A percentile compares a stretch with the other conserved stretches of the same genome.
These are phyloP conservation scores for Pantala flavescens DNA, from an alignment of 1,140 invertebrate species.

Conservation along the genomic window DNA sequence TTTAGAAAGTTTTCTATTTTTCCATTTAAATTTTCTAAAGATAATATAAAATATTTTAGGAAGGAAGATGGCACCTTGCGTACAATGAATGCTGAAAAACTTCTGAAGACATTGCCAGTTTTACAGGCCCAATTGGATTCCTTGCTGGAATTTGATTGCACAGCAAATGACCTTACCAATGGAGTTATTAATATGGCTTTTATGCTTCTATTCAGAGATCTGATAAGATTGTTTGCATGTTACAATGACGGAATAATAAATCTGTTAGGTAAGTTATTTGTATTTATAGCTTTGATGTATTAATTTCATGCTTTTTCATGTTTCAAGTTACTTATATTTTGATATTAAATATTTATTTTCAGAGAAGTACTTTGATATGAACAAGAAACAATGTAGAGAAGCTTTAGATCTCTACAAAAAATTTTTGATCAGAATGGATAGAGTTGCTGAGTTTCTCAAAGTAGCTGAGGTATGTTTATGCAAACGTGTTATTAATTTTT, in stretches of 20 bases:
- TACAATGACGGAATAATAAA: slow-evolving; percentile 99
- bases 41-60: slow-evolving; percentile 39
- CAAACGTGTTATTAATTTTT: too few relatives aligned
- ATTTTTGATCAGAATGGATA: slow-evolving; percentile 97
- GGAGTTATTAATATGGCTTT: slow-evolving; percentile 98
- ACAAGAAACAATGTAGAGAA: slow-evolving; percentile 96
- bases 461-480: slow-evolving; percentile 66
- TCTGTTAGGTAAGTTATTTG: slow-evolving; percentile 58
- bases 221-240: slow-evolving; percentile 97
- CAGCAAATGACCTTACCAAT: slow-evolving; percentile 92
- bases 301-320: neutral
- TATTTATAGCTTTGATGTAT: neutral
- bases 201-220: slow-evolving; percentile 95
- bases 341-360: slow-evolving; percentile 24
- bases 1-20: too few relatives aligned
- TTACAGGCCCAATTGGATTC: slow-evolving; percentile 92
- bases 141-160: slow-evolving; percentile 94
- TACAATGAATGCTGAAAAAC: slow-evolving; percentile 94
- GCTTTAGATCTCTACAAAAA: slow-evolving; percentile 98
- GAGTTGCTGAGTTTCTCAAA: slow-evolving; percentile 96
- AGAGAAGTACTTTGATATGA: slow-evolving; percentile 99
- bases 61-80: slow-evolving; percentile 94
- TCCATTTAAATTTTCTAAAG: neutral
- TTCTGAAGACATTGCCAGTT: slow-evolving; percentile 92
- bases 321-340: neutral